A percentile compares a stretch with the other conserved stretches of the same genome.
Conservation (phyloP, 2,113 vertebrate genomes). For the Gadus chalcogrammus region DNA sequence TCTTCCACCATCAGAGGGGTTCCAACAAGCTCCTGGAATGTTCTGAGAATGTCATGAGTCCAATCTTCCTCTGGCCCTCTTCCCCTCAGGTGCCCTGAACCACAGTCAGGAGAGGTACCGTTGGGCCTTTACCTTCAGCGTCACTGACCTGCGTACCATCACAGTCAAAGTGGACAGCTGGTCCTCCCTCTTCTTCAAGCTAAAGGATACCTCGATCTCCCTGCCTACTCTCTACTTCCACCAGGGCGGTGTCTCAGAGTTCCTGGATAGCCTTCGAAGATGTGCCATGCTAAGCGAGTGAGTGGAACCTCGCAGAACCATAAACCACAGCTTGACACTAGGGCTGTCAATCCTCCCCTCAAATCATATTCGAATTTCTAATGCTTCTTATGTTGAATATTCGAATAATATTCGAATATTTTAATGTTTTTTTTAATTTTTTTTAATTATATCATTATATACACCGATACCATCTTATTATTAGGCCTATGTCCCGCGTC, state of each 20-base stretch:
- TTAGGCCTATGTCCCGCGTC: no score
- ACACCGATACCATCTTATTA: no score
- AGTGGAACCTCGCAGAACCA: conserved; percentile 60
- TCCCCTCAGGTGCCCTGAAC: conserved; percentile 53
- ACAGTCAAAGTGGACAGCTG: conserved; percentile 87
- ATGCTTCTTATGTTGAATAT: no score
- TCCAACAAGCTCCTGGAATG: no score
- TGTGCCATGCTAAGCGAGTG: conserved; percentile 84
- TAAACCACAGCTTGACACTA: not conserved
- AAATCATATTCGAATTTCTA: no score
- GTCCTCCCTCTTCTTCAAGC: conserved; percentile 83
- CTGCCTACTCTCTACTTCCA: conserved; percentile 92
- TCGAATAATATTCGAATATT: no score
- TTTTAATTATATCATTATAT: no score
- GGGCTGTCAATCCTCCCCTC: no score
- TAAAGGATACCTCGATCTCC: conserved; percentile 79
- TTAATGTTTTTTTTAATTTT: no score
- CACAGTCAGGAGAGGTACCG: conserved; percentile 74
- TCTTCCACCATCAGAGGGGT: no score
- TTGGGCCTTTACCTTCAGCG: conserved; percentile 87
- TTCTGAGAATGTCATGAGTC: no score
- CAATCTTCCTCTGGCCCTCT: no score
- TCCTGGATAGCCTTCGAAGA: conserved; percentile 86
- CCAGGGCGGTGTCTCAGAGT: conserved; percentile 83
- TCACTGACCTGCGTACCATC: conserved; percentile 85